Conservation (phyloP, 92 coral and sea anemone genomes). For the Heliopora coerulea region DNA sequence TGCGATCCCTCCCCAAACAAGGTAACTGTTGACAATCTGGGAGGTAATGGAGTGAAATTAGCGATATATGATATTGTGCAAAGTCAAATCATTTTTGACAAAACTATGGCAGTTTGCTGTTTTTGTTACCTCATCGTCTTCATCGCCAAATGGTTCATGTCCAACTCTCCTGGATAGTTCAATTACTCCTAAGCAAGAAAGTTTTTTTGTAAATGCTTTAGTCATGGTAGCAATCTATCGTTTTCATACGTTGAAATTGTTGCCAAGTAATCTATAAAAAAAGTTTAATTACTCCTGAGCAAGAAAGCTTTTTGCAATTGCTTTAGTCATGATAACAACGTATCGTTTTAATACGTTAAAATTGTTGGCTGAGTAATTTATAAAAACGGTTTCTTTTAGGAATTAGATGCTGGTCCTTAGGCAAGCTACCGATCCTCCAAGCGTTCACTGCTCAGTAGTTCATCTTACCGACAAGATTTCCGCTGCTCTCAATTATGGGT, state of each 20-base stretch:
- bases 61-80: not conserved
- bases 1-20: slow-evolving; percentile 99
- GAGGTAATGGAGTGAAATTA: not conserved
- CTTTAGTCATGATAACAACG: no score
- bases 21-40: slow-evolving; percentile 93
- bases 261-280: no score
- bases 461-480: slow-evolving; percentile 81
- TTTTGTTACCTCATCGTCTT: slow-evolving; percentile 80
- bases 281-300: no score
- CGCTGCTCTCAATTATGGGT: slow-evolving; percentile 93
- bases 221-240: no score
- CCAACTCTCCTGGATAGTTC: slow-evolving; percentile 91
- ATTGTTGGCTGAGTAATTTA: no score
- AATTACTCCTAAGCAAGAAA: slow-evolving; percentile 69
- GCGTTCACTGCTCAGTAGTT: not conserved
- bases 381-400: no score
- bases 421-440: no score
- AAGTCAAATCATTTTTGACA: not conserved
- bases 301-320: no score
- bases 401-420: no score
- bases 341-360: no score
- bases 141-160: slow-evolving; percentile 95
- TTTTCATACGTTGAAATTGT: no score
- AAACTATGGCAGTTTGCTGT: not conserved
- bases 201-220: no score